These are phyloP conservation scores for Polydrusus cervinus DNA, from an alignment of 2,888 invertebrate species.

Conservation along the genomic window DNA sequence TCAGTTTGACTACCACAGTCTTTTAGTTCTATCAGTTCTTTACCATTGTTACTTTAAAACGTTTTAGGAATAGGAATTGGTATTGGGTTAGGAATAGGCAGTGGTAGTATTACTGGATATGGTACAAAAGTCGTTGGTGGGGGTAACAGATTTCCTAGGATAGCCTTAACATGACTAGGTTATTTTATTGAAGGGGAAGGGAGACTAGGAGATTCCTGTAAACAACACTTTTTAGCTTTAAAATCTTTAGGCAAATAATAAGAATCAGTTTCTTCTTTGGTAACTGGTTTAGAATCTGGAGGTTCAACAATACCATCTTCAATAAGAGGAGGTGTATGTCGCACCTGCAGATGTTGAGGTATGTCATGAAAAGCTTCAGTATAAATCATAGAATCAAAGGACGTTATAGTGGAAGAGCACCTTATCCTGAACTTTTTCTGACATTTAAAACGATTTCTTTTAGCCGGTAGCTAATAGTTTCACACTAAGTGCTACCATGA, in stretches of 20 bases:
- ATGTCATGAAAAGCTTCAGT: constrained; percentile 59
- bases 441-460: constrained; percentile 53
- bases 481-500: constrained; percentile 79
- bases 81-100: constrained; percentile 89
- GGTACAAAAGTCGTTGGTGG: constrained; percentile 90
- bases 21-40: constrained; percentile 56
- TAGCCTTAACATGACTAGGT: constrained; percentile 33
- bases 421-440: constrained; percentile 60
- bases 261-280: constrained; percentile 22
- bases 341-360: constrained; percentile 68
- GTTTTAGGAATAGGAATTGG: constrained; percentile 74
- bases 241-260: neutral
- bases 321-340: constrained; percentile 59
- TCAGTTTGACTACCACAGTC: constrained; percentile 61
- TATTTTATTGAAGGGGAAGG: constrained; percentile 25
- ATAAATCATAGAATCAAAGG: constrained; percentile 1
- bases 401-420: constrained; percentile 71
- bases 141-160: constrained; percentile 70
- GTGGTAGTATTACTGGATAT: constrained; percentile 87
- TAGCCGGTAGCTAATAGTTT: constrained; percentile 75
- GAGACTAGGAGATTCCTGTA: neutral
- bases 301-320: constrained; percentile 20
- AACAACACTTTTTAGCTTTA: neutral
- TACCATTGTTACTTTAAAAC: constrained; percentile 54
- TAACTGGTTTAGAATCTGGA: constrained; percentile 4